Base-by-base conservation (phyloP, 2,797 vertebrate genomes). In the Helostoma temminkii region DNA sequence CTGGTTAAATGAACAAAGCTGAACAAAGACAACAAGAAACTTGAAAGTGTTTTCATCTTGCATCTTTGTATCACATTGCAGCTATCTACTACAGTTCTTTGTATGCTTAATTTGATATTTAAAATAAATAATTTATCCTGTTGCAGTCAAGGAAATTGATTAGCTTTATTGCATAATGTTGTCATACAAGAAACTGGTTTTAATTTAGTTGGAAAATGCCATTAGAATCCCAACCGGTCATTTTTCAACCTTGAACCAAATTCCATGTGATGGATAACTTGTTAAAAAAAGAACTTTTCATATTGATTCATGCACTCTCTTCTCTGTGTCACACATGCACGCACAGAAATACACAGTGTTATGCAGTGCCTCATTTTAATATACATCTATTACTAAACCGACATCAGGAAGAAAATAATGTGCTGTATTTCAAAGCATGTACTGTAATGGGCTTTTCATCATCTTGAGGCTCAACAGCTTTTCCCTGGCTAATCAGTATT, bases 251-350 rank as follows among this genome's bases (percentile, higher is more conserved):
- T 70, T 53, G 60, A 83, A 83, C 68, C 56, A 58, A 79, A 78
- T 65, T 66, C 46, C 41, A 47, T 21, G 43, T 87, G 85, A 92
- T 81, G 57, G 81, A 92, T 88, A 74, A 60, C 85, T 83, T 76
- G 28, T 87, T 88, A 80, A 88, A 55, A n/a, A 82, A 83, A 81
- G 55, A 71, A 63, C 61, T 86, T 88, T 80, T 60, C 48, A 25
- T 66, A 86, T 89, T 90, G 82, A 93, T 93, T 92, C 77, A 76
- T 85, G 71, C 62, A 64, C 63, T 77, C n/a, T n/a, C n/a, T n/a
- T n/a, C n/a, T n/a, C 75, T 82, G 66, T 76, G 50, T 56, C 45
- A 50, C 46, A 22, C 8, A 65, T 5, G 28, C 48, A 4, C 66
- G 72, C 39, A 32, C 47, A 74, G 3, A 62, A 9, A 57, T 16